phyloP scores from a whole-genome alignment of 2,113 vertebrate genomes.

The Pygoscelis antarcticus region DNA sequence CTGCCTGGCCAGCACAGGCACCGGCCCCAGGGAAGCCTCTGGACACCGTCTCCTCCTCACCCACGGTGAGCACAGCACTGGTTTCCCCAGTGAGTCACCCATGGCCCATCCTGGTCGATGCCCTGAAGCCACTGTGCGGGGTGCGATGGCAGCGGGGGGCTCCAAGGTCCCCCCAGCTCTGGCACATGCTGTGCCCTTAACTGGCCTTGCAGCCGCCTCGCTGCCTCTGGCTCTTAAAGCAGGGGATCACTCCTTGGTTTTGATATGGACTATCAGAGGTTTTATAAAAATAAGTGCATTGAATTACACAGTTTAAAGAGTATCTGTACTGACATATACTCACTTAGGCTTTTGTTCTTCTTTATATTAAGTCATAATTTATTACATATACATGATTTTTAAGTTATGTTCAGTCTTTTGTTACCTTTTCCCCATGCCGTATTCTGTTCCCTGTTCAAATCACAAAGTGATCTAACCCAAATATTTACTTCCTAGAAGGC shows the following conservation, averaged over 20 bases:
- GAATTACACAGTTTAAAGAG: neutral
- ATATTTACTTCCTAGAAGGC: neutral
- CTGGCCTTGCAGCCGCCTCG: fast-evolving
- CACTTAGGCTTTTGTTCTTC: neutral
- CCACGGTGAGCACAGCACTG: fast-evolving
- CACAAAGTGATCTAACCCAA: neutral
- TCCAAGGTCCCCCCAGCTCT: fast-evolving
- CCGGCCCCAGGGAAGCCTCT: neutral
- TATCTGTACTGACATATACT: neutral
- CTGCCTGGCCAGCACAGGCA: fast-evolving
- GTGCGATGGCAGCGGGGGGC: fast-evolving
- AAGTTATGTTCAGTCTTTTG: neutral
- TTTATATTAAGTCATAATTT: neutral
- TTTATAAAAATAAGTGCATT: neutral
- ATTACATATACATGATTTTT: neutral
- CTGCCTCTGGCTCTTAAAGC: too few species aligned
- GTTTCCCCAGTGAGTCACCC: neutral
- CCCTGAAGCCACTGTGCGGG: neutral
- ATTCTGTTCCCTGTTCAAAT: neutral
- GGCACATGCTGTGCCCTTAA: neutral
- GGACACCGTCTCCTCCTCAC: neutral
- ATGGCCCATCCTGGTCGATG: fast-evolving
- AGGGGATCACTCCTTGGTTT: neutral
- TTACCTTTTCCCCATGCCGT: neutral
- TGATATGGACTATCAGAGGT: neutral